Base-by-base conservation (phyloP, 1,140 invertebrate species). In the Drosophila ercepeae region DNA sequence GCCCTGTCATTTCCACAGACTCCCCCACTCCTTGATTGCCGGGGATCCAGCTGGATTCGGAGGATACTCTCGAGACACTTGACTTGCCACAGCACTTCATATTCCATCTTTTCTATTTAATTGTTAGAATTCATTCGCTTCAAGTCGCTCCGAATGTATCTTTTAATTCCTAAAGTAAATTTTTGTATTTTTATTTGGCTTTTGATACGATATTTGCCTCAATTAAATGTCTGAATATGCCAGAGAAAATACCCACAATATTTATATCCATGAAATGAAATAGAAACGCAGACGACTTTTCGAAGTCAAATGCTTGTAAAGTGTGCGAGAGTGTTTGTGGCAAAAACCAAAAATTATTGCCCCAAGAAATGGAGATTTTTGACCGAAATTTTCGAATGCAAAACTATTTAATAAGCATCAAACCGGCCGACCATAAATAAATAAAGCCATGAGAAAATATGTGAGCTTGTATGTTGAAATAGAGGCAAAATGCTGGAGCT, bases 371-470 rank as follows among this genome's bases (percentile, higher is more conserved):
- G 64, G 23, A 41, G 41, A 46, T 63, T 50, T 63, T 18, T 58
- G 45, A 25, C 42, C 29, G 54, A 61, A 78, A 83, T 83, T 83
- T 78, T 60, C 27, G 27, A 74, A 78, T 67, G 79, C 78, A 83
- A 67, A 67, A 83, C 78, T 83, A 84, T 83, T 83, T 83, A 83
- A 83, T 86, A 83, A 86, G 79, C 81, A 79, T 86, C 75, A 83
- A 78, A 63, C 63, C 52, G 42, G 32, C 42, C 57, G 46, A 73
- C 65, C 60, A 83, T 83, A 83, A 83, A 83, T 83, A 83, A 83
- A 83, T 86, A 84, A 71, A 55, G 63, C 57, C 81, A 65, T 58
- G 57, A 54, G 63, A 63, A 60, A 32, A 16, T 39, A 13, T 39
- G 36, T 8, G 13, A 7, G 36, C 34, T 9, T 34, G 53, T 57